Evolutionary conservation across 23 tunicate species (phyloP), one percentile per base, ranked within the genome.

Genomic region (Phallusia fumigata): DNA sequence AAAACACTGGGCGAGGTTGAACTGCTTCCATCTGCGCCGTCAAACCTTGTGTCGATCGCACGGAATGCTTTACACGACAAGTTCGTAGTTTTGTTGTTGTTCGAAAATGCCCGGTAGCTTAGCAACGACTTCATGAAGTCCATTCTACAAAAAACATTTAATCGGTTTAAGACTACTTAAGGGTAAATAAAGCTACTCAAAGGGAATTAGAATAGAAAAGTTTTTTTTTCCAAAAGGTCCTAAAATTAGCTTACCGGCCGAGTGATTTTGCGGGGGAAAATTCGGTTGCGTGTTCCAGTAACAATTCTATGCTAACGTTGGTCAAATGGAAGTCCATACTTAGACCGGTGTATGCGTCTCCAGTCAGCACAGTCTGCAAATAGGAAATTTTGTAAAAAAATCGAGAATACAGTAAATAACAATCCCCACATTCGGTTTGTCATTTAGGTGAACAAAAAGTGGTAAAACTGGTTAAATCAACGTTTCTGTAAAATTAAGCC

Each of bases 281-380:
- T 22, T 35, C 47, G 33, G 74, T 78, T 32, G 76, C 80, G 33
- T 89, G 90, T 26, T 79, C 65, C 21, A 47, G n/a, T 52, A 94
- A 65, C 82, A 94, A 80, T 78, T 94, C 98, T 24, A 94, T 87
- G 45, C 98, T 94, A 49, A 94, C 94, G 75, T 94, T 94, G 22
- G 82, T 80, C 53, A 94, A 72, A 83, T 82, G 80, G 53, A 94
- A 75, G 75, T 94, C 94, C 75, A 94, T 74, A 52, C 94, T 85
- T 44, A 89, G 49, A 24, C 93, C 90, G 34, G 86, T 84, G 64
- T 82, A 87, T 6, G 86, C 93, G 19, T 79, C 65, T 0, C 98
- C 98, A 0, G 94, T 90, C 73, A 94, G 49, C 18, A 94, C 88
- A 34, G 98, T 94, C 98, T 94, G 84, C 35, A 80, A 47, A 82